These are phyloP conservation scores for Ictidomys tridecemlineatus DNA, from an alignment of 2,113 vertebrate species.

Conservation along the genomic window DNA sequence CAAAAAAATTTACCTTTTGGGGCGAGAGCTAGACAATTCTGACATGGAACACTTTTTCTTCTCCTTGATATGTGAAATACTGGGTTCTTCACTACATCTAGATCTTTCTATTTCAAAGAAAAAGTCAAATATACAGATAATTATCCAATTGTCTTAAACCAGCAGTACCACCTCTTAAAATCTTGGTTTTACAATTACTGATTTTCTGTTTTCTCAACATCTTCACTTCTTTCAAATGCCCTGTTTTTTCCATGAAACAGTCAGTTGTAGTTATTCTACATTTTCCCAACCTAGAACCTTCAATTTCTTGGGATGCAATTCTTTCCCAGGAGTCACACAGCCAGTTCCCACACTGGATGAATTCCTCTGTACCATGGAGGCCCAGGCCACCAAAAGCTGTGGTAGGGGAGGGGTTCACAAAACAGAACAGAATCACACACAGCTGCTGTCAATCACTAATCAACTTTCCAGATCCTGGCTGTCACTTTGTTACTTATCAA, in stretches of 20 bases:
- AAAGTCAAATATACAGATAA: conserved; percentile 51
- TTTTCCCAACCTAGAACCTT: background rate
- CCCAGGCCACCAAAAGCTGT: background rate
- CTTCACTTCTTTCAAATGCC: background rate
- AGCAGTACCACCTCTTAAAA: conserved; percentile 12
- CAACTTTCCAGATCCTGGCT: background rate
- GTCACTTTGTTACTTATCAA: background rate
- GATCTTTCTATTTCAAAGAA: conserved; percentile 73
- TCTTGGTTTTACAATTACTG: conserved; percentile 1
- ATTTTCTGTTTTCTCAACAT: background rate
- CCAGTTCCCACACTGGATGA: background rate
- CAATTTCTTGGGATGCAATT: background rate
- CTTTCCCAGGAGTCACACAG: background rate
- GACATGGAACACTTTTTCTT: conserved; percentile 44
- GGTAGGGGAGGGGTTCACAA: background rate
- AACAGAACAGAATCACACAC: background rate
- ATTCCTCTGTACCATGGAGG: background rate
- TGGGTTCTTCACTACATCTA: conserved; percentile 65
- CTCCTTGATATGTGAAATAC: conserved; percentile 76
- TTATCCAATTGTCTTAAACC: conserved; percentile 37
- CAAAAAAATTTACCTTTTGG: conserved; percentile 79
- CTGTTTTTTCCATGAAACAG: background rate
- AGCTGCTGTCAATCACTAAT: background rate
- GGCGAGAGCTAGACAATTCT: conserved; percentile 63
- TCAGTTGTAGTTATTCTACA: background rate